Conservation (phyloP, 2,113 vertebrate species). For the Lichenostomus cassidix region DNA sequence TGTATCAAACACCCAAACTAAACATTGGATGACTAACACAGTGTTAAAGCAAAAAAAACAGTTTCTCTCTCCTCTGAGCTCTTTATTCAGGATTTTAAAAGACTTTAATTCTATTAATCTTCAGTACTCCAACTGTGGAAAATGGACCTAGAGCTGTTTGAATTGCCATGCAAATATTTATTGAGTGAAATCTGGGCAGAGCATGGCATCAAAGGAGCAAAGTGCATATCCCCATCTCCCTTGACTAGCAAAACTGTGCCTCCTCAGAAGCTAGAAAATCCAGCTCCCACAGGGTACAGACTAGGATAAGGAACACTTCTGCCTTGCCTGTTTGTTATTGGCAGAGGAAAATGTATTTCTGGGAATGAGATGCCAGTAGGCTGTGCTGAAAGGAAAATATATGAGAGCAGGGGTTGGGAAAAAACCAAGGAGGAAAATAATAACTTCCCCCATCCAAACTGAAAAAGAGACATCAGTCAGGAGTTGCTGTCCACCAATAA, state of each 20-base stretch:
- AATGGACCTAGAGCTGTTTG: background rate
- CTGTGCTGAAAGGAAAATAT: background rate
- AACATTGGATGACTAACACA: conserved; percentile 2
- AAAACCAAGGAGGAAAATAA: background rate
- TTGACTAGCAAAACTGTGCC: background rate
- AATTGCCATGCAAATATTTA: conserved; percentile 22
- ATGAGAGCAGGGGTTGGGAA: background rate
- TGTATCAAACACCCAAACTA: conserved; percentile 29
- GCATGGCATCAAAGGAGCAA: background rate
- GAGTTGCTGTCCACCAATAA: background rate
- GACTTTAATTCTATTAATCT: conserved; percentile 31
- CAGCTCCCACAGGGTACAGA: background rate
- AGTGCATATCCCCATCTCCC: background rate
- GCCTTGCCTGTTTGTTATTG: background rate
- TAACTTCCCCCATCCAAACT: background rate
- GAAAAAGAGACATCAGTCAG: background rate
- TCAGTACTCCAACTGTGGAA: background rate
- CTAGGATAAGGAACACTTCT: background rate
- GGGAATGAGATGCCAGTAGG: background rate
- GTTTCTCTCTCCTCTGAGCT: background rate
- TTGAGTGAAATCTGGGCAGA: background rate
- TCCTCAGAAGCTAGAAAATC: background rate
- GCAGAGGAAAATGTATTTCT: background rate
- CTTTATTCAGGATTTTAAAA: background rate
- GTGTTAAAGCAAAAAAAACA: background rate